Percentiles rank a stretch among this genome's conserved stretches.
Conservation (phyloP, 1,140 invertebrate species). For the Anadara kagoshimensis region DNA sequence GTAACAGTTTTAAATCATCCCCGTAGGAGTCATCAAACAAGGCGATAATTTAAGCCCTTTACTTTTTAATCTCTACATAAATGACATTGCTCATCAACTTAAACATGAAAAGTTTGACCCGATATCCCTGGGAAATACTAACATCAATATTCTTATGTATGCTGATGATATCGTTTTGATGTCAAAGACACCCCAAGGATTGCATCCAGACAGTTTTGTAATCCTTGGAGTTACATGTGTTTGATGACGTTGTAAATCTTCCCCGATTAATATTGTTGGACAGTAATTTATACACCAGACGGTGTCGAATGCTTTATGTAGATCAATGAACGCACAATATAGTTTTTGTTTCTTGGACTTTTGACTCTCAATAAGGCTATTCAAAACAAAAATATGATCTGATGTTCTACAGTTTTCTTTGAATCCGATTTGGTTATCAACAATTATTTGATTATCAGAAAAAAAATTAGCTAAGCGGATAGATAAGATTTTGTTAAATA, state of each 20-base stretch:
- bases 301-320: constrained; percentile 18
- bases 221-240: too few species aligned
- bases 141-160: constrained; percentile 5
- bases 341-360: constrained; percentile 10
- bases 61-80: constrained; percentile 13
- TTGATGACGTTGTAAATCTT: neutral
- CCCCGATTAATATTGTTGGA: too few species aligned
- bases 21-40: neutral
- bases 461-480: constrained; percentile 7
- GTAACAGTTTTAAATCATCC: neutral
- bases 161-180: constrained; percentile 9
- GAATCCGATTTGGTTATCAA: constrained; percentile 24
- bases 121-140: neutral
- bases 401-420: constrained; percentile 13
- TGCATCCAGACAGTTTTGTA: too few species aligned
- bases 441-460: constrained; percentile 3
- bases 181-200: neutral
- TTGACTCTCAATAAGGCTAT: constrained; percentile 11
- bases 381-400: constrained; percentile 11
- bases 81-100: neutral
- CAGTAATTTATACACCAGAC: constrained; percentile 12
- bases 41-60: neutral
- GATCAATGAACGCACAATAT: constrained; percentile 16
- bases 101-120: neutral
- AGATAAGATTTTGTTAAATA: constrained; percentile 18